phyloP scores from a whole-genome alignment of 2,797 vertebrate species.

The Neoniphon sammara region DNA sequence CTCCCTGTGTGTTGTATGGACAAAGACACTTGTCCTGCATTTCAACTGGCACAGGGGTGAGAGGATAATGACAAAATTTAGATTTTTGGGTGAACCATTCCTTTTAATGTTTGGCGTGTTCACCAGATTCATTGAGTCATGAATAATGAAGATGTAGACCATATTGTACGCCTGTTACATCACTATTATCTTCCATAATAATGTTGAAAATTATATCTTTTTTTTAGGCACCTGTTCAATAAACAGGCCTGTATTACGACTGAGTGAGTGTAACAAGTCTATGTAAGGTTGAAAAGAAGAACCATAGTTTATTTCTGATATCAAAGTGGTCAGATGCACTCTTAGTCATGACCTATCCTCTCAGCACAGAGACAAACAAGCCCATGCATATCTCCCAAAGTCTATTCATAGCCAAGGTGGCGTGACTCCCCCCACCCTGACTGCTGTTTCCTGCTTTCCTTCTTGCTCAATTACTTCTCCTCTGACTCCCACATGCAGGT shows the following conservation, averaged over 20 bases:
- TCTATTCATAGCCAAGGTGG: constrained; percentile 75
- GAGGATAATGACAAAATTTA: too few relatives aligned
- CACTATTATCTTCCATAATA: too few relatives aligned
- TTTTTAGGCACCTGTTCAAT: constrained; percentile 18
- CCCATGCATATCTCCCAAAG: constrained; percentile 54
- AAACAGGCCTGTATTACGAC: neutral
- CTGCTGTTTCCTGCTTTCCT: constrained; percentile 70
- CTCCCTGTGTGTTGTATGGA: too few relatives aligned
- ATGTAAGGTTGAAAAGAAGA: constrained; percentile 29
- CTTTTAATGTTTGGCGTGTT: too few relatives aligned
- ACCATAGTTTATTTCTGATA: constrained; percentile 40
- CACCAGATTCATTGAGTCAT: too few relatives aligned
- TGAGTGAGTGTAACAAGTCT: too few relatives aligned
- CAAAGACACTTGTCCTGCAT: too few relatives aligned
- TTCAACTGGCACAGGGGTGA: too few relatives aligned
- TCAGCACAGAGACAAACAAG: constrained; percentile 55
- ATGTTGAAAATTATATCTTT: neutral
- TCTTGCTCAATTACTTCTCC: constrained; percentile 77
- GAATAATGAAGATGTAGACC: too few relatives aligned
- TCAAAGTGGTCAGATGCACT: constrained; percentile 49
- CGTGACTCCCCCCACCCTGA: constrained; percentile 62
- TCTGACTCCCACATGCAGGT: constrained; percentile 78
- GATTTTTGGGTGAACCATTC: too few relatives aligned
- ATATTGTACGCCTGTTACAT: too few relatives aligned
- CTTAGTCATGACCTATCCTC: constrained; percentile 50